phyloP scores from a whole-genome alignment of 2,113 vertebrate species.

The Atrichornis clamosus region DNA sequence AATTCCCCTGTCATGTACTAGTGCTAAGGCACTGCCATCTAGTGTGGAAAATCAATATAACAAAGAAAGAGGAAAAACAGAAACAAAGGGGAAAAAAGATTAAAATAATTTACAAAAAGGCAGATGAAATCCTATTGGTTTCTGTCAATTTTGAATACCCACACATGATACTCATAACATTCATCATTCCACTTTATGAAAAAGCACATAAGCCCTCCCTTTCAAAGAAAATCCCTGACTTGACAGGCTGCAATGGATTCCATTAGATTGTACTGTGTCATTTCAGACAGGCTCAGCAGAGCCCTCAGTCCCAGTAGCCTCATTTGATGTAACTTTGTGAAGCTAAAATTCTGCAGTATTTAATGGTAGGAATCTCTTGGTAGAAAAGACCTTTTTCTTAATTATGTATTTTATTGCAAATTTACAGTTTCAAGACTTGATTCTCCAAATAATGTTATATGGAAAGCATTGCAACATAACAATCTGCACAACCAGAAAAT shows the following conservation, averaged over 20 bases:
- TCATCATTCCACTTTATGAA: neutral
- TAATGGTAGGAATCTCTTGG: neutral
- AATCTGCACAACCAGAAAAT: neutral
- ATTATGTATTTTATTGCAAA: neutral
- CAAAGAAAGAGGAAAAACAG: neutral
- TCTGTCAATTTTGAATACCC: neutral
- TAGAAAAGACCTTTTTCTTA: neutral
- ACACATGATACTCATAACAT: neutral
- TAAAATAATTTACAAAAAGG: neutral
- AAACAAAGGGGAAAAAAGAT: too few relatives aligned
- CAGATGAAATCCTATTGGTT: neutral
- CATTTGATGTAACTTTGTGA: neutral
- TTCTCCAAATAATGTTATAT: neutral
- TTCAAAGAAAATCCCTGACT: neutral
- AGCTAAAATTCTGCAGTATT: neutral
- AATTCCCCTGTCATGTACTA: slow-evolving; percentile 18
- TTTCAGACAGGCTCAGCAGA: neutral
- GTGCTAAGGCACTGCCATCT: slow-evolving; percentile 63
- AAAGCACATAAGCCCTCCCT: neutral
- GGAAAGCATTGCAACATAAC: neutral
- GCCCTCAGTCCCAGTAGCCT: neutral
- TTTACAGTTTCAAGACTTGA: neutral
- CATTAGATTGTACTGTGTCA: neutral
- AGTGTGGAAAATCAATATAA: slow-evolving; percentile 54
- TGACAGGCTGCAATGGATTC: neutral